A percentile compares a stretch with the other conserved stretches of the same genome.
These are phyloP conservation scores for Andrena hattorfiana DNA, from an alignment of 2,888 invertebrate genomes.

Conservation along the genomic window DNA sequence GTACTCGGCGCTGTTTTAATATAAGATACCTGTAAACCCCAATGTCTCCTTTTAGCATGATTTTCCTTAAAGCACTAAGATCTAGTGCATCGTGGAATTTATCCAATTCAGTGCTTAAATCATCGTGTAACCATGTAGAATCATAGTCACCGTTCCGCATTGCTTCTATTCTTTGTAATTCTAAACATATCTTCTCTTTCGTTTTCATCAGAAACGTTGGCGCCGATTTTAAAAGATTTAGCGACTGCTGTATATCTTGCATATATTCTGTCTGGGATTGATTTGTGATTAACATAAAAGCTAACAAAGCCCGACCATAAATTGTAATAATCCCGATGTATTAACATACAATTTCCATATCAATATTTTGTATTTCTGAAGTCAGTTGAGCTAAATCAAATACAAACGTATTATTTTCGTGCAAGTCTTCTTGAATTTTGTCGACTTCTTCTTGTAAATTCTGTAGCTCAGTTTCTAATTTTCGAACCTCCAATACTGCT, in stretches of 20 bases:
- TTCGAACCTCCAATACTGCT: constrained; percentile 77
- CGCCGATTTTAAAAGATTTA: constrained; percentile 75
- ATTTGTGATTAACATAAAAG: constrained; percentile 13
- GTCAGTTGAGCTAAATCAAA: constrained; percentile 70
- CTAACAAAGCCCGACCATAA: background rate
- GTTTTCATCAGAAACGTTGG: constrained; percentile 67
- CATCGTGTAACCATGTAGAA: constrained; percentile 66
- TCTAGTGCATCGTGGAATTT: constrained; percentile 75
- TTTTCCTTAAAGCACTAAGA: constrained; percentile 78
- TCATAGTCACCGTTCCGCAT: constrained; percentile 65
- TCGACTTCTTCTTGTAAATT: constrained; percentile 74
- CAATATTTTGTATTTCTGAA: constrained; percentile 72
- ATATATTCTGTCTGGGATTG: constrained; percentile 72
- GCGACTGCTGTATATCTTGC: constrained; percentile 76
- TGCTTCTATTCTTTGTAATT: constrained; percentile 71
- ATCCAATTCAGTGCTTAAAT: constrained; percentile 75
- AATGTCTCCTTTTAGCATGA: constrained; percentile 78
- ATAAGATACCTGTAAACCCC: constrained; percentile 75
- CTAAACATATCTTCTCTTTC: constrained; percentile 69
- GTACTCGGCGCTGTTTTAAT: background rate
- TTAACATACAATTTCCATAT: constrained; percentile 74
- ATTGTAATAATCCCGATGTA: background rate
- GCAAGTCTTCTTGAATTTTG: constrained; percentile 63
- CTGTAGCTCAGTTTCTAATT: constrained; percentile 73
- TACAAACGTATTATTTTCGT: constrained; percentile 55